Evolutionary conservation across 2,888 invertebrate species (phyloP).

Genomic region (Unio delphinus): DNA sequence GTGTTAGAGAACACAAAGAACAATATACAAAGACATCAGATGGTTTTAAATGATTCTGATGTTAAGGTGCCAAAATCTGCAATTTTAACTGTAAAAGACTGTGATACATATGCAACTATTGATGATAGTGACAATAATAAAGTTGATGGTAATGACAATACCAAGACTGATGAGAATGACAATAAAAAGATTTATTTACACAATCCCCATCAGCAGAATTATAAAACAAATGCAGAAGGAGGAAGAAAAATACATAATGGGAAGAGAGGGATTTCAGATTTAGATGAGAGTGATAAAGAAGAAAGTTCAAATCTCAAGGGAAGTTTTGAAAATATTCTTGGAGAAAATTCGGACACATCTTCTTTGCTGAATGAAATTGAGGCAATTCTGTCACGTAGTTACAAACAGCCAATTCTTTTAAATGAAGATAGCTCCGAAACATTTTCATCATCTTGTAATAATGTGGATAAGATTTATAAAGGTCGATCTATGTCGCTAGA

Average conservation of each 20-base stretch:
- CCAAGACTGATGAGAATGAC: background rate
- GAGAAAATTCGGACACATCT: conserved; percentile 33
- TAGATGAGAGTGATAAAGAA: background rate
- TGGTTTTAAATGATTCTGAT: too few species aligned
- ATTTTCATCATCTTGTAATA: too few species aligned
- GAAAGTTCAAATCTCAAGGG: conserved; percentile 7
- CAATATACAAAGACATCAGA: too few species aligned
- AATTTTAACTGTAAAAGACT: too few species aligned
- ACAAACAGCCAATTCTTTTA: conserved; percentile 18
- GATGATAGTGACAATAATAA: background rate
- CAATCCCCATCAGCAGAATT: background rate
- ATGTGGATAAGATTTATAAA: background rate
- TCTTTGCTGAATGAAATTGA: conserved; percentile 45
- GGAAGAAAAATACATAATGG: conserved; percentile 3
- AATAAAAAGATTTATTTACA: conserved; percentile 2
- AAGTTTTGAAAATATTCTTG: conserved; percentile 25
- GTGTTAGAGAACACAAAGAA: too few species aligned
- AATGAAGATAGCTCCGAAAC: too few species aligned
- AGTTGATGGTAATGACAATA: background rate
- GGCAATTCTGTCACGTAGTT: conserved; percentile 37
- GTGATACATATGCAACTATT: conserved; percentile 5
- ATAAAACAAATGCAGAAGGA: background rate
- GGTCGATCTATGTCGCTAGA: background rate
- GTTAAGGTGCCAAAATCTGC: too few species aligned
- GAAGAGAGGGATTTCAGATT: conserved; percentile 7